Conservation (phyloP, 2,888 invertebrate genomes). For the Acronicta psi region DNA sequence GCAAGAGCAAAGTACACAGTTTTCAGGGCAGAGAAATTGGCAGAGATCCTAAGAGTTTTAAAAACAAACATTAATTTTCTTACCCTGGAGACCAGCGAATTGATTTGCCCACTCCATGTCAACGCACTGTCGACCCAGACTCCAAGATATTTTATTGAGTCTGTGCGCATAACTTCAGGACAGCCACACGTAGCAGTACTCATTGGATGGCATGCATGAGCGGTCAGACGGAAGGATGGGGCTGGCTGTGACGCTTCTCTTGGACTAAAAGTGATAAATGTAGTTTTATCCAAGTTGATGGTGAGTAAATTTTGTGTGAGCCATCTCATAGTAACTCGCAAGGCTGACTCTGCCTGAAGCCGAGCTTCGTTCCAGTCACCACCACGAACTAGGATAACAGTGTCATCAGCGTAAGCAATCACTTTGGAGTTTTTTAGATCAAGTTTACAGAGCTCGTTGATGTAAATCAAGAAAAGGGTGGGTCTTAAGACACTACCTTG, state of each 20-base stretch:
- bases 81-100: neutral
- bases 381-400: neutral
- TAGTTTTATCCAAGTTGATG: constrained; percentile 1
- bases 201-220: neutral
- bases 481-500: constrained; percentile 5
- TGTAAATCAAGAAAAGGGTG: neutral
- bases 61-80: neutral
- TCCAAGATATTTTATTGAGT: neutral
- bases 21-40: too few relatives aligned
- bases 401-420: constrained; percentile 2
- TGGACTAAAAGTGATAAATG: neutral
- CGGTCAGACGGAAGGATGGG: neutral
- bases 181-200: neutral
- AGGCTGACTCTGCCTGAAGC: neutral
- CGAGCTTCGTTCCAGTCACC: neutral
- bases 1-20: too few relatives aligned
- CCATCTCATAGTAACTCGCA: neutral
- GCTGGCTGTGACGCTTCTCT: neutral
- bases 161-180: neutral
- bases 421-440: neutral
- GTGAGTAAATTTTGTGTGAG: neutral
- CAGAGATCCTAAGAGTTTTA: too few relatives aligned
- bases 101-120: neutral
- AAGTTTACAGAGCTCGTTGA: constrained; percentile 1
- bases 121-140: neutral